Percentiles rank a stretch among this genome's conserved stretches.
Evolutionary conservation across 2,888 invertebrate genomes (phyloP).

Genomic region (Nomada ruficornis): DNA sequence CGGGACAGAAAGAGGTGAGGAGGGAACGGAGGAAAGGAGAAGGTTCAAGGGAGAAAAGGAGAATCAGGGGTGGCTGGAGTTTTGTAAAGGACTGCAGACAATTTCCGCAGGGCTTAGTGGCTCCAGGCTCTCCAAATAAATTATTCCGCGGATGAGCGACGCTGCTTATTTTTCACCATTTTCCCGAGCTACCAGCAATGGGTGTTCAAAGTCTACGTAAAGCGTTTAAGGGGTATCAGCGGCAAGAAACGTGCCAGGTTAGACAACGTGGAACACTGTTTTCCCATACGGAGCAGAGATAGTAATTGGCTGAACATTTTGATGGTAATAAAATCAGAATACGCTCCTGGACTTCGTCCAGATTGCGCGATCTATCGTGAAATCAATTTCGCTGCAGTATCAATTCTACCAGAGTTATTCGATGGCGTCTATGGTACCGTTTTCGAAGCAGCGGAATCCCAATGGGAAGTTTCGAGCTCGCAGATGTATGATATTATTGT

Average conservation of each 20-base stretch:
- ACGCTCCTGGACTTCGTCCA: slow-evolving; percentile 34
- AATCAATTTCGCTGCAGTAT: slow-evolving; percentile 15
- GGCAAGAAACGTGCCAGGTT: background rate
- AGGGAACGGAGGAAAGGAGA: slow-evolving; percentile 37
- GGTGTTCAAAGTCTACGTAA: slow-evolving; percentile 47
- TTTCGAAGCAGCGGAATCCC: no score
- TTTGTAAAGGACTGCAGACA: slow-evolving; percentile 81
- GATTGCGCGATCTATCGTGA: slow-evolving; percentile 1
- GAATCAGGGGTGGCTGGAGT: slow-evolving; percentile 71
- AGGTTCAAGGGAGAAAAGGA: slow-evolving; percentile 56
- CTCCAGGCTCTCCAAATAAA: slow-evolving; percentile 79
- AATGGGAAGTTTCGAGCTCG: no score
- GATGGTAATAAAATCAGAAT: slow-evolving; percentile 13
- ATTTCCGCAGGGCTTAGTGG: slow-evolving; percentile 81
- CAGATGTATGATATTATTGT: no score
- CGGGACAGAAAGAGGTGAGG: slow-evolving; percentile 20
- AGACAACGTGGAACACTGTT: background rate
- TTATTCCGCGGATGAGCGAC: slow-evolving; percentile 79
- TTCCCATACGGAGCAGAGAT: background rate
- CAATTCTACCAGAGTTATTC: background rate
- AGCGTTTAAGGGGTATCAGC: slow-evolving; percentile 54
- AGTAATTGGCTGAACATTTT: background rate
- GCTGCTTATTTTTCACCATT: slow-evolving; percentile 78
- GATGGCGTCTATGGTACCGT: no score
- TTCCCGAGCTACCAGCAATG: slow-evolving; percentile 48